Evolutionary conservation across 2,113 vertebrate genomes (phyloP).

Genomic region (Chunga burmeisteri): DNA sequence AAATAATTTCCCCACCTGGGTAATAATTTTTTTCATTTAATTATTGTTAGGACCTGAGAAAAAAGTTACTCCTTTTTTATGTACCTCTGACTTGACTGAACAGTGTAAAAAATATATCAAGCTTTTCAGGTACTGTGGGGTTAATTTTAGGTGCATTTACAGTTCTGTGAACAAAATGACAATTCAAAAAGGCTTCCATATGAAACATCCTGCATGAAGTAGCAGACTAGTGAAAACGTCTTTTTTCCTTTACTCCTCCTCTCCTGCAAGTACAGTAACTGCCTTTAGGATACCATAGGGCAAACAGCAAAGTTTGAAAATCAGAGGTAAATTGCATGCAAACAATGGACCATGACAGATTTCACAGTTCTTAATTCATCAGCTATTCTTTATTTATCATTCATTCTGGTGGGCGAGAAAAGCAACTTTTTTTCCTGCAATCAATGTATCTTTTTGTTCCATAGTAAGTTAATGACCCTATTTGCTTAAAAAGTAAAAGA

Average conservation of each 20-base stretch:
- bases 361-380: background rate
- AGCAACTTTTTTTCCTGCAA: background rate
- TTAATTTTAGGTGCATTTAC: conserved; percentile 40
- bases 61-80: conserved; percentile 42
- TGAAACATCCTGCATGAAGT: conserved; percentile 21
- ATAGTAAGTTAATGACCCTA: background rate
- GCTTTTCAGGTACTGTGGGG: conserved; percentile 12
- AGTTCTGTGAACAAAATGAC: conserved; percentile 28
- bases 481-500: background rate
- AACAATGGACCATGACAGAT: background rate
- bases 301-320: background rate
- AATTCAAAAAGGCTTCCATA: conserved; percentile 13
- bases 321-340: background rate
- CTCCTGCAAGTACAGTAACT: background rate
- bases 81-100: conserved; percentile 36
- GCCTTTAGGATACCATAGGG: conserved; percentile 2
- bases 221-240: background rate
- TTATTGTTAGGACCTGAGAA: conserved; percentile 10
- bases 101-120: conserved; percentile 46
- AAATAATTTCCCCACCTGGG: background rate
- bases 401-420: background rate
- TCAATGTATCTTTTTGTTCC: background rate
- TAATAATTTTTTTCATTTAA: conserved; percentile 14
- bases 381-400: background rate
- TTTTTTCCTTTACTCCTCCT: background rate